phyloP scores from a whole-genome alignment of 2,888 invertebrate species.

The Caenorhabditis uteleia region DNA sequence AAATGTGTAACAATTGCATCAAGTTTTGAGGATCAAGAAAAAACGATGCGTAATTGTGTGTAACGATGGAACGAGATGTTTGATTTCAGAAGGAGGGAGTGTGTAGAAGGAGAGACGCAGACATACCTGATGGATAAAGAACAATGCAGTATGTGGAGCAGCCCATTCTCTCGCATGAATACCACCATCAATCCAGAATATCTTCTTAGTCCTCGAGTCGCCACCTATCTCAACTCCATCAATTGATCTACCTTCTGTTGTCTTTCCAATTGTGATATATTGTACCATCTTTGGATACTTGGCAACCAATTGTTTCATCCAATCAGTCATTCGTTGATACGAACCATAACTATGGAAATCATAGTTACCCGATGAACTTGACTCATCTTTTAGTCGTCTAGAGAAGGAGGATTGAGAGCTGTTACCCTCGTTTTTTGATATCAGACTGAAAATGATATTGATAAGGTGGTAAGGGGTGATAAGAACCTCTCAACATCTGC shows the following conservation, averaged over 20 bases:
- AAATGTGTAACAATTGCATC: background rate
- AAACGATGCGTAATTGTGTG: background rate
- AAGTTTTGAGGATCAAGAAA: background rate
- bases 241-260: conserved; percentile 65
- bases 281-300: conserved; percentile 60
- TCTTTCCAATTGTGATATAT: conserved; percentile 63
- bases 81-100: background rate
- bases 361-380: conserved; percentile 28
- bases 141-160: conserved; percentile 68
- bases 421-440: conserved; percentile 24
- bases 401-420: conserved; percentile 6
- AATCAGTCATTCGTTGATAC: conserved; percentile 49
- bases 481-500: conserved; percentile 62
- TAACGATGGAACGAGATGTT: background rate
- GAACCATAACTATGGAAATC: conserved; percentile 50
- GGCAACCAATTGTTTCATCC: conserved; percentile 62
- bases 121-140: conserved; percentile 67
- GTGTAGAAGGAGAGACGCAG: background rate
- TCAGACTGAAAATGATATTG: conserved; percentile 18
- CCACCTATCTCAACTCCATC: conserved; percentile 68
- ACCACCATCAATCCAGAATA: conserved; percentile 69
- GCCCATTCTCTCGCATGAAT: conserved; percentile 69
- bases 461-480: background rate
- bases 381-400: conserved; percentile 38
- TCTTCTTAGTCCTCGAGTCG: conserved; percentile 52